Evolutionary conservation across 2,888 invertebrate genomes (phyloP), one percentile per base, ranked within the genome.

Genomic region (Rhaphigaster nebulosa): DNA sequence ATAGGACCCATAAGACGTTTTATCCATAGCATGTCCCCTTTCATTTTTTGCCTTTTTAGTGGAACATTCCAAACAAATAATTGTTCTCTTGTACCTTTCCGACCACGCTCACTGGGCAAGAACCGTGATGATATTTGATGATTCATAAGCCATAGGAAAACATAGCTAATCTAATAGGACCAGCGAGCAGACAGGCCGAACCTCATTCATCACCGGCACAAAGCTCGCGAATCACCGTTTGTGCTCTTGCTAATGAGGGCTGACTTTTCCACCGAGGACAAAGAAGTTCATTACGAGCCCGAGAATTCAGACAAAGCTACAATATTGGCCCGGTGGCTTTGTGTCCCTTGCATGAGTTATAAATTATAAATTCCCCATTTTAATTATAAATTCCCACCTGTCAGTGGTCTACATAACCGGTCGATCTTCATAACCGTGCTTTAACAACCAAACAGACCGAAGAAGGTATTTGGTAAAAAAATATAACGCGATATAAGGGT

Each of bases 271-370:
- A 38, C 34, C 34, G 34, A 12, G 70, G 20, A 76, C 70, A 76
- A 76, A 76, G 70, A 76, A 76, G 34, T 76, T 76, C 70, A 76
- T 76, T 76, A 76, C 20, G 38, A 76, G 34, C 38, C 70, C 70
- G 34, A 76, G 38, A 20, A 76, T 76, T 18, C 70, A 34, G 18
- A 76, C 70, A 38, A 76, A 76, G 70, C 70, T 38, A 38, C 1
- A 76, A 76, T 76, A 76, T 76, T 76, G 70, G 34, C 10, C 70
- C 20, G 34, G 20, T 38, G 34, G 70, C 15, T 20, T 76, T 76
- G 38, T 76, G 20, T 5, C n/a, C 38, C 38, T 23, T 65, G 5
- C 65, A 18, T 65, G 29, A 29, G 15, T 29, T 65, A 15, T 4
- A 20, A 2, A 23, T 20, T 76, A 0, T 52, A 3, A 12, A 13